Evolutionary conservation across 2,113 vertebrate genomes (phyloP).

Genomic region (Spizaetus ornatus): DNA sequence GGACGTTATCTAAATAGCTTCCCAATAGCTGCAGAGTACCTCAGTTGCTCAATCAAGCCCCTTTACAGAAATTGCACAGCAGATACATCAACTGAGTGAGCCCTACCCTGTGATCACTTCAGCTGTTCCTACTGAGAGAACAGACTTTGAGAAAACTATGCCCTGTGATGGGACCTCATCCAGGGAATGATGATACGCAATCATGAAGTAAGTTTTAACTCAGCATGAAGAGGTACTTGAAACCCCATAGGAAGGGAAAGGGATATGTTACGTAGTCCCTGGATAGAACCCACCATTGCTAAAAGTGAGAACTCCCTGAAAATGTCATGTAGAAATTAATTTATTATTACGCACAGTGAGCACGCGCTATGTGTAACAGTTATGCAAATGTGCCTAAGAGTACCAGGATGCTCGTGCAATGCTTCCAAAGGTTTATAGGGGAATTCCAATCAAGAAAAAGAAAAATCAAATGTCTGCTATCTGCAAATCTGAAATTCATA

Average conservation of each 20-base stretch:
- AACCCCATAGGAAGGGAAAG: not conserved
- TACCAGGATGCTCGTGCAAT: not conserved
- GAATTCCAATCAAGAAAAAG: not conserved
- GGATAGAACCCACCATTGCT: not conserved
- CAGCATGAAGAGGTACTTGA: not conserved
- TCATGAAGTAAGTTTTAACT: not conserved
- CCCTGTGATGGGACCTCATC: not conserved
- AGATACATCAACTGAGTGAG: not conserved
- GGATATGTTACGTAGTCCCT: not conserved
- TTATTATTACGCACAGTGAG: not conserved
- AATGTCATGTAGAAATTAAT: not conserved
- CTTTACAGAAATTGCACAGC: not conserved
- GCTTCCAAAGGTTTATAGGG: not conserved
- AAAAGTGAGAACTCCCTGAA: not conserved
- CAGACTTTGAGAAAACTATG: not conserved
- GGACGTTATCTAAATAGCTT: not conserved
- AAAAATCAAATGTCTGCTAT: not conserved
- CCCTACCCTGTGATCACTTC: not conserved
- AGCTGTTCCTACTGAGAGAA: not conserved
- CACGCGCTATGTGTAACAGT: not conserved
- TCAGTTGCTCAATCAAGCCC: not conserved
- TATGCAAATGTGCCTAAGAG: not conserved
- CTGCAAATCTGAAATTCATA: not conserved
- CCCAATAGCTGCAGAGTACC: not conserved
- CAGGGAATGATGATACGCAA: accelerated